These are phyloP conservation scores for Pseudachorutes palmiensis DNA, from an alignment of 1,140 invertebrate species.

Conservation along the genomic window DNA sequence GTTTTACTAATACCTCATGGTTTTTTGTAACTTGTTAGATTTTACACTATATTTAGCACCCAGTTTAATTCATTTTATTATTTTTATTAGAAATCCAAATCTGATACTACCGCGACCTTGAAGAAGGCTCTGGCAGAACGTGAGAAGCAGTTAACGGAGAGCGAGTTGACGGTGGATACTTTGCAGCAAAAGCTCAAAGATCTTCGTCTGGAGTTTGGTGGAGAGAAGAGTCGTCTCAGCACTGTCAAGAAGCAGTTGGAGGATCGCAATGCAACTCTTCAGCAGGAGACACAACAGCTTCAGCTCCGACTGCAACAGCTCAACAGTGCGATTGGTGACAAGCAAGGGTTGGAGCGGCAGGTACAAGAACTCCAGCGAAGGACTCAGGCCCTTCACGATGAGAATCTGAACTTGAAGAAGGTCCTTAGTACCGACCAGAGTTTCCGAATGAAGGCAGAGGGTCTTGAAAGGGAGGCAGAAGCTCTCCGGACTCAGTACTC, in stretches of 20 bases:
- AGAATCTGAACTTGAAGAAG: conserved; percentile 25
- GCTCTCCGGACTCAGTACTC: conserved; percentile 29
- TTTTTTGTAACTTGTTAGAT: no score
- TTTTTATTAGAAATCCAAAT: conserved; percentile 53
- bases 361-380: neutral
- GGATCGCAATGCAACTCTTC: conserved; percentile 17
- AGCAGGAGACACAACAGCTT: conserved; percentile 23
- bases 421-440: conserved; percentile 26
- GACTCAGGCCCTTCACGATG: conserved; percentile 12
- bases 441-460: conserved; percentile 27
- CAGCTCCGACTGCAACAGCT: conserved; percentile 26
- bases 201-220: conserved; percentile 59
- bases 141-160: conserved; percentile 61
- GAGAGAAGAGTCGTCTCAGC: conserved; percentile 52
- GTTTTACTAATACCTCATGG: no score
- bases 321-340: conserved; percentile 9
- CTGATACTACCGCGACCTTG: conserved; percentile 72
- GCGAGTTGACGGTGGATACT: conserved; percentile 56
- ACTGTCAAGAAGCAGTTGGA: conserved; percentile 45
- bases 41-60: no score
- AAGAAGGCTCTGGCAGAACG: conserved; percentile 77
- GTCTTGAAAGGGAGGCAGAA: conserved; percentile 32
- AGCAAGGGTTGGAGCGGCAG: neutral
- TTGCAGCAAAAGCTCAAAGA: conserved; percentile 68
- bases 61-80: neutral